Evolutionary conservation across 1,140 invertebrate species (phyloP).

Genomic region (Chironomus striatipennis): DNA sequence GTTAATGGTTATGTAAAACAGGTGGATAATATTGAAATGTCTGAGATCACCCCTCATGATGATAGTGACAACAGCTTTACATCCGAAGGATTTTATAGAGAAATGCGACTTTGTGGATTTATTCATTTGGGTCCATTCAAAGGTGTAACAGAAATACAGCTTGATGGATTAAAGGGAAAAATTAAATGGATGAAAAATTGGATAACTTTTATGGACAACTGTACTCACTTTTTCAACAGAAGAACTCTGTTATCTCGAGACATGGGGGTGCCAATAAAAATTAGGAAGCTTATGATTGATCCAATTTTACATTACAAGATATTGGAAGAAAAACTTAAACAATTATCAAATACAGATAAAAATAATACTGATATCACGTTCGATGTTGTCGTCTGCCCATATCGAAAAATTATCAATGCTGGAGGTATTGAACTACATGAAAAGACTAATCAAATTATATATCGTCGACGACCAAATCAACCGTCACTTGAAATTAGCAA

Average conservation of each 20-base stretch:
- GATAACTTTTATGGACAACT: slow-evolving; percentile 89
- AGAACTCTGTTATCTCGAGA: slow-evolving; percentile 61
- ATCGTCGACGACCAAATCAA: slow-evolving; percentile 51
- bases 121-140: slow-evolving; percentile 54
- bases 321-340: slow-evolving; percentile 36
- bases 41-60: slow-evolving; percentile 38
- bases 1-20: slow-evolving; percentile 63
- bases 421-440: slow-evolving; percentile 81
- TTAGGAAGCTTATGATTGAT: slow-evolving; percentile 71
- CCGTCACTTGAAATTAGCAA: slow-evolving; percentile 64
- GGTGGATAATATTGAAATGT: slow-evolving; percentile 42
- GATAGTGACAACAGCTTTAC: slow-evolving; percentile 42
- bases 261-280: slow-evolving; percentile 66
- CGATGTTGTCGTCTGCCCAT: slow-evolving; percentile 27
- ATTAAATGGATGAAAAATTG: slow-evolving; percentile 71
- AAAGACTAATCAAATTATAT: slow-evolving; percentile 68
- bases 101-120: slow-evolving; percentile 82
- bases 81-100: slow-evolving; percentile 72
- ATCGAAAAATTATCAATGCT: slow-evolving; percentile 44
- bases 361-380: slow-evolving; percentile 29
- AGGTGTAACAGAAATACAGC: slow-evolving; percentile 34
- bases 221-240: slow-evolving; percentile 80
- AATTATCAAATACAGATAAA: slow-evolving; percentile 32
- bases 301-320: slow-evolving; percentile 54
- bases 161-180: slow-evolving; percentile 43